Percentiles rank a stretch among this genome's conserved stretches.
phyloP scores from a whole-genome alignment of 2,888 invertebrate species.

The Hirudinaria manillensis region DNA sequence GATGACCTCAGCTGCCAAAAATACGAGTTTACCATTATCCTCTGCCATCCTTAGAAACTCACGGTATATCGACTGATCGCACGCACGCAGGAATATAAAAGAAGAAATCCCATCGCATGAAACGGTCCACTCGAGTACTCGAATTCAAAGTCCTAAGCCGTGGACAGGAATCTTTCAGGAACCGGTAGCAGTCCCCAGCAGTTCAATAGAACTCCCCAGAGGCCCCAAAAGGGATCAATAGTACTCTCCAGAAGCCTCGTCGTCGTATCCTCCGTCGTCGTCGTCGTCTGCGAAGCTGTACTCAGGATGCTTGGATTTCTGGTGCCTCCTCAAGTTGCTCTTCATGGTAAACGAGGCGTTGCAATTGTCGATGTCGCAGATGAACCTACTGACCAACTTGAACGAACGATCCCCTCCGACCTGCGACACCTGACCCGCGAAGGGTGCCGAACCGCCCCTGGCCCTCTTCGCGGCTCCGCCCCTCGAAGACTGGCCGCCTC shows the following conservation, averaged over 20 bases:
- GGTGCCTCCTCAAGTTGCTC: slow-evolving; percentile 22
- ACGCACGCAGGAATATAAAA: too few relatives aligned
- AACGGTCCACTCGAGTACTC: too few relatives aligned
- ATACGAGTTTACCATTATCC: too few relatives aligned
- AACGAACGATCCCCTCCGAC: slow-evolving; percentile 11
- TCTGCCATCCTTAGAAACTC: too few relatives aligned
- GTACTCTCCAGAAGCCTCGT: slow-evolving; percentile 10
- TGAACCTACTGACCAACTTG: slow-evolving; percentile 17
- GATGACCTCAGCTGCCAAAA: too few relatives aligned
- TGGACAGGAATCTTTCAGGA: too few relatives aligned
- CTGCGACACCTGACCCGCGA: background rate
- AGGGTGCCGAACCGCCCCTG: background rate
- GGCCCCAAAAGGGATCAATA: background rate
- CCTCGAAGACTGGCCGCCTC: background rate
- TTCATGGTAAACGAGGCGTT: slow-evolving; percentile 20
- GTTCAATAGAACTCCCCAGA: too few relatives aligned
- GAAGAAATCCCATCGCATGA: too few relatives aligned
- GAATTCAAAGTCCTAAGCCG: too few relatives aligned
- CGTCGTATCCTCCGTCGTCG: slow-evolving; percentile 36
- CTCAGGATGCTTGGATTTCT: slow-evolving; percentile 25
- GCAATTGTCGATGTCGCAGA: slow-evolving; percentile 26
- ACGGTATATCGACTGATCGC: too few relatives aligned
- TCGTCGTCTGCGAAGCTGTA: background rate
- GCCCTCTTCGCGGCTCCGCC: background rate
- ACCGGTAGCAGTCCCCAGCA: too few relatives aligned